phyloP scores from a whole-genome alignment of 2,797 vertebrate species.

The Euthynnus affinis region DNA sequence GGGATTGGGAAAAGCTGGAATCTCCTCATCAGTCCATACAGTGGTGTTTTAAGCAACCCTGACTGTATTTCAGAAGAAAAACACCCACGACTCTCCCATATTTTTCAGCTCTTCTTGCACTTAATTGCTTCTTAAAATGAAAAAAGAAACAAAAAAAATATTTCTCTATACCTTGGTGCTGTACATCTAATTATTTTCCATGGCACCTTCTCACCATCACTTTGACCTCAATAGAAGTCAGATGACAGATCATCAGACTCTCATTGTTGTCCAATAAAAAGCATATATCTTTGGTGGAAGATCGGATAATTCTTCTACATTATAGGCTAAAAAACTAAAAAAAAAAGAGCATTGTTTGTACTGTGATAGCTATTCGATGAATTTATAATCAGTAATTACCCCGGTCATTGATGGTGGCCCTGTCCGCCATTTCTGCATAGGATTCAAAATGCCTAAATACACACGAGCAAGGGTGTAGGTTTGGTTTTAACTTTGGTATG shows the following conservation, averaged over 20 bases:
- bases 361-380: too few relatives aligned
- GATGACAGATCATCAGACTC: background rate
- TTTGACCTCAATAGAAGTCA: background rate
- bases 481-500: too few relatives aligned
- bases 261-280: too few relatives aligned
- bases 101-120: background rate
- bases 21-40: background rate
- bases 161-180: background rate
- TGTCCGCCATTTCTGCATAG: too few relatives aligned
- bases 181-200: background rate
- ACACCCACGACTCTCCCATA: background rate
- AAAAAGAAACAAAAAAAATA: background rate
- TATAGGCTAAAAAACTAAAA: too few relatives aligned
- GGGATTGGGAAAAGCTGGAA: constrained; percentile 2
- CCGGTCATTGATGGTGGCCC: too few relatives aligned
- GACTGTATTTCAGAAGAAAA: constrained; percentile 14
- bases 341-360: too few relatives aligned
- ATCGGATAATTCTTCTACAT: too few relatives aligned
- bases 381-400: too few relatives aligned
- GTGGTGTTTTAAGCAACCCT: background rate
- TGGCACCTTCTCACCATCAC: background rate
- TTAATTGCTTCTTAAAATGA: background rate
- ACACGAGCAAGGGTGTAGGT: too few relatives aligned
- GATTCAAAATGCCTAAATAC: too few relatives aligned
- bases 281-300: background rate